Base-by-base conservation (phyloP, 1,140 invertebrate species). In the Leptopilina clavipes region DNA sequence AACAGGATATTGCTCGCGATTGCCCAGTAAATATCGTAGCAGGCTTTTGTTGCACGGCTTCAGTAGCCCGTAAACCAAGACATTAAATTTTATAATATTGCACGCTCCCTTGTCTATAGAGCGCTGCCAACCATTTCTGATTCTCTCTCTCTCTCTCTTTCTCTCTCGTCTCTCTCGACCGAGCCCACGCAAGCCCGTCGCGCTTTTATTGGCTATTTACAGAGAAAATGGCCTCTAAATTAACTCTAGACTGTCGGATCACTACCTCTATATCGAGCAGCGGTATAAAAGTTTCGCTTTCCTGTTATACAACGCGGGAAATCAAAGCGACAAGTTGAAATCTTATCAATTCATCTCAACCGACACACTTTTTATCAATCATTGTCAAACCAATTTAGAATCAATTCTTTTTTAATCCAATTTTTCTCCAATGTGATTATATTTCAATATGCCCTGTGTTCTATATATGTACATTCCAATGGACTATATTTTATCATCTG, bases 31-130 rank as follows among this genome's bases (percentile, higher is more conserved):
- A 89, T 89, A 90, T 90, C 86, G 88, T 84, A 83, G 79, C 78
- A 76, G 84, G 37, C 0, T 40, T 40, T 88, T 87, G 88, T 87
- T 89, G 86, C 85, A 31, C 85, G 79, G 86, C 86, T 88, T 85
- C 85, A 85, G 80, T 80, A 83, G 84, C 83, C 88, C 89, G 87
- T 90, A 90, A 90, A 90, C 87, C 87, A 90, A 89, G 88, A 89
- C 89, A 90, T 90, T 90, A 90, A 90, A 90, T 90, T 90, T 90
- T 90, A 90, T 90, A 90, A 90, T 90, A 90, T 90, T 88, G 87
- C 88, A 79, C 84, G 80, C 85, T 76, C 84, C 79, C 79, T 78
- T 40, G 37, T 83, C 82, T 71, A 65, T 65, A 75, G 77, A 74
- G 72, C 73, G 78, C 76, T 81, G 81, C 75, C 75, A 71, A 65